Base-by-base conservation (phyloP, 2,888 invertebrate species). In the Drosophila colorata region DNA sequence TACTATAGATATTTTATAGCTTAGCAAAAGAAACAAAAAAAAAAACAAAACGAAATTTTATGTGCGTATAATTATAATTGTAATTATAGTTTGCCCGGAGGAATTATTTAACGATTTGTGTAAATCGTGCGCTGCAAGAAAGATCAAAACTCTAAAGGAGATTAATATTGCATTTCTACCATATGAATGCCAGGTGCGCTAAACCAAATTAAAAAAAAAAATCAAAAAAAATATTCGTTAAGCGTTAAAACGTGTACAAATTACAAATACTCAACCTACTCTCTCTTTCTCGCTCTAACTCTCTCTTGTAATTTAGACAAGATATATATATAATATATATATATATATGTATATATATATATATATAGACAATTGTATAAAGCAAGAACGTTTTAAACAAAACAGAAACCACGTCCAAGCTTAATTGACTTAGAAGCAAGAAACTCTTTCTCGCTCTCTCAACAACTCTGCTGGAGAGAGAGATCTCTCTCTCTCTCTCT, bases 151-250 rank as follows among this genome's bases (percentile, higher is more conserved):
- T 74, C 94, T 98, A 93, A 99, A 98, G 95, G 98, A 98, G 94
- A 98, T 98, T 95, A 98, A 98, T 95, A 98, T 98, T 93, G 98
- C 98, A 92, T 98, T 99, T 94, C 95, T 98, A 92, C 98, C 98
- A 75, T 98, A 99, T 93, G 98, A 99, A 93, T 95, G 97, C 91
- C 98, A 98, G 97, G 98, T 98, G 94, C 92, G 91, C 61, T 68
- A 65, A 72, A 67, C 44, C 25, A 69, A 74, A 61, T 14, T 28
- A 41, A 44, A 52, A 46, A 43, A 47, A 35, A 46, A 51, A 65
- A 48, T 56, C 4, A n/a, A 20, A 53, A 11, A 35, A 43, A 47
- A 31, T 52, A 18, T 40, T 40, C 33, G 63, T 63, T 43, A 20
- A 51, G 51, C 25, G 49, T 64, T 64, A 46, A 38, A 38, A 28